Evolutionary conservation across 1,140 invertebrate genomes (phyloP), one percentile per base, ranked within the genome.

Genomic region (Himalopsyche phryganea): DNA sequence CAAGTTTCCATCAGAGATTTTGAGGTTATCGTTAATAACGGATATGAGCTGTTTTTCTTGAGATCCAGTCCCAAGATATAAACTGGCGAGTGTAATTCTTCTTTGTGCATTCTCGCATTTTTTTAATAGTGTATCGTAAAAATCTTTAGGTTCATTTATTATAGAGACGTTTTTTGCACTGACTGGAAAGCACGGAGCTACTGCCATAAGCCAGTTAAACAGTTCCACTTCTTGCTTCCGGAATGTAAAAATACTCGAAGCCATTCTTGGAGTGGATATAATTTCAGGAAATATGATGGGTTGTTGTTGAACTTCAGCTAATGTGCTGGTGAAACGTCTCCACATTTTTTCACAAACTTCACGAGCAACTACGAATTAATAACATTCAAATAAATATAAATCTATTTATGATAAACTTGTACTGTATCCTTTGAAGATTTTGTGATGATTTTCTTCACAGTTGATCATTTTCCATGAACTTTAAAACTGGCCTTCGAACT

Each of bases 1-100:
- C n/a, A 98, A 71, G 63, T 81, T 73, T 51, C 71, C 76, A 48
- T 76, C 68, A 14, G 50, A 35, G 32, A 19, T 40, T 65, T 75
- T 66, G 44, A 86, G 56, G 65, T 83, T 83, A 41, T 80, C 65
- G 55, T 83, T 74, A 51, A 90, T 81, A 47, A 79, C 73, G 11
- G 83, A 74, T 6, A 91, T 88, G 67, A 98, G 73, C 54, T 89
- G 78, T 51, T 82, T 78, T 76, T 98, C 96, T 56, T 96, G 73
- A 20, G 81, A 68, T 1, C 95, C 95, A 56, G 86, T 96, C 40
- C 97, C 97, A 35, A 98, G 76, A 72, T 99, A 99, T 5, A 99
- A 75, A 44, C 96, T 97, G 1, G 94, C 89, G 45, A 98, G 72
- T 0, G 88, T 86, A 67, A 99, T 91, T 66, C 96, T 83, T 48